Evolutionary conservation across 2,113 vertebrate genomes (phyloP).

Genomic region (Phodopus roborovskii): DNA sequence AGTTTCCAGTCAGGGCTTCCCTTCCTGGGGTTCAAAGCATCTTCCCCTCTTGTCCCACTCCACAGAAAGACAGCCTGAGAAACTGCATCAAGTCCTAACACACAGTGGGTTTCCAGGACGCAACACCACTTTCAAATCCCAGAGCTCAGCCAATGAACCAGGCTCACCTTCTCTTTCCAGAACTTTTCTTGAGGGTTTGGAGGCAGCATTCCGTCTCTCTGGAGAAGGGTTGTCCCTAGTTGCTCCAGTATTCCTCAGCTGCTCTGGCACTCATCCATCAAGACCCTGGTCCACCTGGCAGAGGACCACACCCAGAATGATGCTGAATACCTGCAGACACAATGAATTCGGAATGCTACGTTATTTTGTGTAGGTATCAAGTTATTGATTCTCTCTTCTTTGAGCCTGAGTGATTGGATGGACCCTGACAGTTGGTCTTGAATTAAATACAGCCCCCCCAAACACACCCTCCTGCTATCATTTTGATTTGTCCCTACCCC

Average conservation of each 20-base stretch:
- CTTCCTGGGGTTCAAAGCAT: too few relatives aligned
- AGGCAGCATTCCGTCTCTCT: not conserved
- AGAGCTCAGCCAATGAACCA: accelerated
- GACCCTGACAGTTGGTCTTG: not conserved
- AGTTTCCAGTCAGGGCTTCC: not conserved
- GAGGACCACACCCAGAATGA: accelerated
- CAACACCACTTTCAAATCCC: not conserved
- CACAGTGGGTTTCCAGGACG: accelerated
- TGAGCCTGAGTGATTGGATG: accelerated
- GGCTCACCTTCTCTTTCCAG: not conserved
- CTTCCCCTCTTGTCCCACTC: accelerated
- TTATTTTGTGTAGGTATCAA: accelerated
- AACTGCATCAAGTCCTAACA: accelerated
- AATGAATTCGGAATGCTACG: accelerated
- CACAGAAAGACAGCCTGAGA: not conserved
- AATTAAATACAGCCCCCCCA: too few relatives aligned
- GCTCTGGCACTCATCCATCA: accelerated
- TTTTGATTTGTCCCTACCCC: accelerated
- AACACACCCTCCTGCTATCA: too few relatives aligned
- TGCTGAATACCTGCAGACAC: not conserved
- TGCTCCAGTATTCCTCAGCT: accelerated
- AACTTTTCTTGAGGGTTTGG: accelerated
- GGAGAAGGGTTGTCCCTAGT: not conserved
- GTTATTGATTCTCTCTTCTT: too few relatives aligned
- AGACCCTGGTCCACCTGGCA: not conserved